Evolutionary conservation across 2,797 vertebrate species (phyloP).

Genomic region (Echiichthys vipera): DNA sequence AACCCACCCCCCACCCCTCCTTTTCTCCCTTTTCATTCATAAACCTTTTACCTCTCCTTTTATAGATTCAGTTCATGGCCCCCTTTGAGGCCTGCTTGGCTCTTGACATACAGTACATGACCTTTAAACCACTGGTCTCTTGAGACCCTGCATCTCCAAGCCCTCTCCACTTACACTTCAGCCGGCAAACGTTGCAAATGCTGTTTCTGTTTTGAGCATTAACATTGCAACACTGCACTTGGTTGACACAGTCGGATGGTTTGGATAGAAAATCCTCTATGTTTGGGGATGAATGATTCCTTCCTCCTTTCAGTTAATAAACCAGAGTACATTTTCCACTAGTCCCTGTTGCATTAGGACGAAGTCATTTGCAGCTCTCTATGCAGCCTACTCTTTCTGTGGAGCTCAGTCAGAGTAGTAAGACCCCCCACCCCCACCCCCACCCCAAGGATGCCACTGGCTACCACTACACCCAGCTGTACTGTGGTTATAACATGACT

Average conservation of each 20-base stretch:
- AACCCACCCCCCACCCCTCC: neutral
- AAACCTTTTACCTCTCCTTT: constrained; percentile 10
- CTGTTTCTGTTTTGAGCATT: constrained; percentile 30
- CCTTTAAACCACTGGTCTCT: constrained; percentile 65
- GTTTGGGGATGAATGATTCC: constrained; percentile 21
- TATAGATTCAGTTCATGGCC: constrained; percentile 52
- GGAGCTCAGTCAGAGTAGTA: constrained; percentile 20
- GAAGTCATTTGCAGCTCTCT: constrained; percentile 46
- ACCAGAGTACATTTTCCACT: constrained; percentile 10
- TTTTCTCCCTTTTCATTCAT: neutral
- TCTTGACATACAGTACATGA: constrained; percentile 51
- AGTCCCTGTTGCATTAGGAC: constrained; percentile 40
- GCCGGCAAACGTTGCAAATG: constrained; percentile 29
- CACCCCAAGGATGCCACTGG: constrained; percentile 52
- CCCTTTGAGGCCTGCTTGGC: constrained; percentile 32
- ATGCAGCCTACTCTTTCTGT: constrained; percentile 19
- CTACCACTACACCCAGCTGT: constrained; percentile 30
- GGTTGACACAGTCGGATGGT: constrained; percentile 6
- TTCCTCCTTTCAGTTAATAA: constrained; percentile 37
- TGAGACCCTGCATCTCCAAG: constrained; percentile 30
- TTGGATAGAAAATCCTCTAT: constrained; percentile 14
- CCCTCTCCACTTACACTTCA: constrained; percentile 30
- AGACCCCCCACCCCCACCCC: no score
- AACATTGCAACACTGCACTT: constrained; percentile 39
- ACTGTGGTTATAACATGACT: constrained; percentile 44